A percentile compares a stretch with the other conserved stretches of the same genome.
Conservation (phyloP, 2,113 vertebrate species). For the Elachura formosa region DNA sequence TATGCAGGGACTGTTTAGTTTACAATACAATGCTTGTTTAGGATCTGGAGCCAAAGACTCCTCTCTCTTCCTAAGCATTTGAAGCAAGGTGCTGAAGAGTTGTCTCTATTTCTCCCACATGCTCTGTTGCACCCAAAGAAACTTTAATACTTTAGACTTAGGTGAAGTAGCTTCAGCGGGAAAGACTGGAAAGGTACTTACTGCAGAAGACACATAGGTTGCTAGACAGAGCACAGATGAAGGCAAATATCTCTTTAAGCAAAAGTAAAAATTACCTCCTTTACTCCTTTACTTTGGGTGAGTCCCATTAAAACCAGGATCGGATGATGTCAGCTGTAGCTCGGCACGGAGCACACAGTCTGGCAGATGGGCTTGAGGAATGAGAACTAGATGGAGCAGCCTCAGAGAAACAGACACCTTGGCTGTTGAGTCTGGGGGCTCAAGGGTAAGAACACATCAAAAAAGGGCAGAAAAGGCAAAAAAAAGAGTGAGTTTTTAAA, state of each 20-base stretch:
- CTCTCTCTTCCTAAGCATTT: not conserved
- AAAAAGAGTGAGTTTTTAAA: not conserved
- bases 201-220: not conserved
- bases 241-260: not conserved
- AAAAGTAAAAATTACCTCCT: not conserved
- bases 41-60: not conserved
- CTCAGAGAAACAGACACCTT: not conserved
- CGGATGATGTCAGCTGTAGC: not conserved
- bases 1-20: not conserved
- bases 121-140: not conserved
- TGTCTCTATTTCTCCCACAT: not conserved
- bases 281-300: not conserved
- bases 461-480: not conserved
- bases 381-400: not conserved
- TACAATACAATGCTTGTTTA: not conserved
- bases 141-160: not conserved
- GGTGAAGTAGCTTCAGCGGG: not conserved
- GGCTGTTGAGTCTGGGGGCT: not conserved
- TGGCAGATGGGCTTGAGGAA: not conserved
- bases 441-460: not conserved
- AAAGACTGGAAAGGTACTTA: not conserved
- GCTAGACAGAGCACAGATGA: not conserved
- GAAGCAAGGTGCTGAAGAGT: not conserved
- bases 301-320: not conserved
- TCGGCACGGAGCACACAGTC: not conserved